phyloP scores from a whole-genome alignment of 1,140 invertebrate genomes.

The Lerema accius region DNA sequence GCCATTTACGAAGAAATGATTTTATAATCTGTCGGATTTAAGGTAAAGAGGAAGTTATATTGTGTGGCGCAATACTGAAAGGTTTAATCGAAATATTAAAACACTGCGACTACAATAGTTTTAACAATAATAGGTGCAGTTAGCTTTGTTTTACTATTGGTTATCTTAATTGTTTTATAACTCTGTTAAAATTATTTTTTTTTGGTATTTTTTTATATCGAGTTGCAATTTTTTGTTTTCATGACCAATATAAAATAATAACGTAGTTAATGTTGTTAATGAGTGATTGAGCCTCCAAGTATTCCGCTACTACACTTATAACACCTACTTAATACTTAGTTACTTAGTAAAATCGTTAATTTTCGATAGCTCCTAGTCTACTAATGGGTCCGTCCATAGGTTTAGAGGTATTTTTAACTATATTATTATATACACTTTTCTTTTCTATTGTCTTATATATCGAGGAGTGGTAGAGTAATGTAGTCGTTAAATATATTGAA shows the following conservation, averaged over 20 bases:
- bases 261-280: too few relatives aligned
- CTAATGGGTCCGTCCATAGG: constrained; percentile 63
- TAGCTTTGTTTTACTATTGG: too few relatives aligned
- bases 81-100: neutral
- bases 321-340: constrained; percentile 5
- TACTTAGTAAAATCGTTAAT: constrained; percentile 36
- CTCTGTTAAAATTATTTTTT: too few relatives aligned
- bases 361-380: constrained; percentile 73
- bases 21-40: constrained; percentile 29
- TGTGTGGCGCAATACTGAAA: neutral
- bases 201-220: too few relatives aligned
- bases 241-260: too few relatives aligned
- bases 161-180: too few relatives aligned
- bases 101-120: neutral
- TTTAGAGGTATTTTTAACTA: constrained; percentile 46
- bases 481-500: constrained; percentile 29
- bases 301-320: neutral
- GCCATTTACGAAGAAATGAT: constrained; percentile 49
- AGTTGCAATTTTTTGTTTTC: too few relatives aligned
- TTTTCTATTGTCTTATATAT: constrained; percentile 44
- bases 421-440: constrained; percentile 42
- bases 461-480: constrained; percentile 45
- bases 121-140: constrained; percentile 7
- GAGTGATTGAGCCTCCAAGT: neutral
- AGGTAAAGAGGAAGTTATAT: constrained; percentile 16